These are phyloP conservation scores for Murina feae DNA, from an alignment of 2,113 vertebrate genomes.

Conservation along the genomic window DNA sequence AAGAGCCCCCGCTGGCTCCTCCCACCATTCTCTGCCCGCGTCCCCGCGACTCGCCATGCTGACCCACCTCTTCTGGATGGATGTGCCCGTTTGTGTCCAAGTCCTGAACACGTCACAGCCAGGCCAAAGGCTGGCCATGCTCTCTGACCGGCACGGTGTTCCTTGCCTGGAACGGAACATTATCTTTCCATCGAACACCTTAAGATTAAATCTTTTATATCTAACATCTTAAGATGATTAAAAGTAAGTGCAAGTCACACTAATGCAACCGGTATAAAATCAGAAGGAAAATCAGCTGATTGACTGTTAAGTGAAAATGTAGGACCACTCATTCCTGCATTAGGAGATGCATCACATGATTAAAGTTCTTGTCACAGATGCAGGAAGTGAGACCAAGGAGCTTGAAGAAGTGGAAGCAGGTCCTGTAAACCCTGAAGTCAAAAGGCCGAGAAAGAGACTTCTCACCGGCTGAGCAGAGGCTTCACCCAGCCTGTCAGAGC, in stretches of 20 bases:
- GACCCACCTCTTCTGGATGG: neutral
- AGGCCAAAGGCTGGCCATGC: neutral
- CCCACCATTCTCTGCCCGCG: neutral
- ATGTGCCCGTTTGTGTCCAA: neutral
- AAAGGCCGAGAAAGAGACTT: neutral
- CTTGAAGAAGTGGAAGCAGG: neutral
- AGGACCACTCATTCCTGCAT: neutral
- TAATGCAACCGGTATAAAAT: neutral
- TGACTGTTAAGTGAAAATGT: slow-evolving; percentile 32
- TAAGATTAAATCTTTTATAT: neutral
- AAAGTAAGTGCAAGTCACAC: neutral
- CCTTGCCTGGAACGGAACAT: neutral
- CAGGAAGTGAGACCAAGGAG: neutral
- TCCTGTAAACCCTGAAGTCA: neutral
- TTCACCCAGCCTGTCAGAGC: neutral
- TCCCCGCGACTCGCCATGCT: neutral
- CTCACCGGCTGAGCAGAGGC: neutral
- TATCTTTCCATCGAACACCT: neutral
- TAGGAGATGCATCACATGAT: neutral
- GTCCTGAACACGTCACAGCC: neutral
- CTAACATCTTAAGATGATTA: neutral
- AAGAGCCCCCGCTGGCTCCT: neutral
- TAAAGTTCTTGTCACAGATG: neutral
- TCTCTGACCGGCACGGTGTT: neutral
- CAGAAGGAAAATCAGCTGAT: slow-evolving; percentile 17